Conservation (phyloP, 2,797 vertebrate species). For the Sebastes itinus region DNA sequence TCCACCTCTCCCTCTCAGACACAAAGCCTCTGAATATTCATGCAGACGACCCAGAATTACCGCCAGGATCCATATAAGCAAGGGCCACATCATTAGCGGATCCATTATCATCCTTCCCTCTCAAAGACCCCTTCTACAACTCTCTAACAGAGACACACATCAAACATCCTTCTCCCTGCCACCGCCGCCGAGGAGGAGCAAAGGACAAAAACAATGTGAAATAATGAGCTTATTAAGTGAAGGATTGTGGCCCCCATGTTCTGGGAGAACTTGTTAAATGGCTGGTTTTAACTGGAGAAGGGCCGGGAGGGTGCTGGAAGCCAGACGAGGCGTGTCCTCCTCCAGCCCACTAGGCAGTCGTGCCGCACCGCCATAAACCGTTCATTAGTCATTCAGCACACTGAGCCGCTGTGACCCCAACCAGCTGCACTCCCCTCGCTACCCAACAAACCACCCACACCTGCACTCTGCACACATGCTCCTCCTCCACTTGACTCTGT, state of each 20-base stretch:
- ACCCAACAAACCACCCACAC: slow-evolving; percentile 66
- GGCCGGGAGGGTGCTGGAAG: slow-evolving; percentile 46
- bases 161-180: slow-evolving; percentile 58
- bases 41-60: slow-evolving; percentile 50
- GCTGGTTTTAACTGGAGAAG: slow-evolving; percentile 50
- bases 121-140: slow-evolving; percentile 55
- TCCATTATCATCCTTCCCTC: slow-evolving; percentile 60
- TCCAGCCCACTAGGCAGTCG: slow-evolving; percentile 41
- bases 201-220: slow-evolving; percentile 72
- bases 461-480: slow-evolving; percentile 51
- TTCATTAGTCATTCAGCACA: slow-evolving; percentile 74
- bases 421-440: slow-evolving; percentile 55
- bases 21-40: slow-evolving; percentile 72
- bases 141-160: slow-evolving; percentile 65
- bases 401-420: slow-evolving; percentile 63
- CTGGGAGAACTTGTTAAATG: slow-evolving; percentile 63
- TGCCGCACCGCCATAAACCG: slow-evolving; percentile 54
- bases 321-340: slow-evolving; percentile 61
- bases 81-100: slow-evolving; percentile 73
- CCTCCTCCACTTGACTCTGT: slow-evolving; percentile 66
- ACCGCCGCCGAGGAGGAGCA: slow-evolving; percentile 55
- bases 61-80: slow-evolving; percentile 58
- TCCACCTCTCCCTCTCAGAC: slow-evolving; percentile 21
- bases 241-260: slow-evolving; percentile 59
- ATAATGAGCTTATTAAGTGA: slow-evolving; percentile 81